Base-by-base conservation (phyloP, 2,797 vertebrate genomes). In the Darevskia mixta region DNA sequence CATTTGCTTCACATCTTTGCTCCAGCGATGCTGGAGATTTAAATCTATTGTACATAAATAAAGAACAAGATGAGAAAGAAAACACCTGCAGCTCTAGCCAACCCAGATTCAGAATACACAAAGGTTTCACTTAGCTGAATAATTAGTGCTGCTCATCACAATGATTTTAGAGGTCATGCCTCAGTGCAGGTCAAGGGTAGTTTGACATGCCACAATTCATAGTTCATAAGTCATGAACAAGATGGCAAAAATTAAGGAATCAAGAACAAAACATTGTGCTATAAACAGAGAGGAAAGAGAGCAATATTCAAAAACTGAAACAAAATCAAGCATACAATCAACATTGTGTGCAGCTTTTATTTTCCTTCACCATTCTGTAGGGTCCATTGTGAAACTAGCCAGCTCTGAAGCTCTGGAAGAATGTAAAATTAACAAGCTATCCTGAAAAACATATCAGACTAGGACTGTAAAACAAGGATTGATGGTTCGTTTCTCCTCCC, bases 1-100 rank as follows among this genome's bases (percentile, higher is more conserved):
- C 80, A 89, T 92, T 88, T 87, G 41, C 79, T 89, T 87, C 88
- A 86, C 49, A 83, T 76, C 64, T 91, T 17, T 13, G 1, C 87
- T 90, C 88, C 27, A 3, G 55, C 79, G 58, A 29, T 9, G 38
- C 1, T 79, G 78, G 61, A 90, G 88, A 91, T 23, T 27, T 49
- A 90, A 49, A 87, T 45, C 32, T 67, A 32, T 3, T 83, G 25
- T 0, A 75, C 5, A 27, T 85, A 91, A 86, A 92, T 25, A 85
- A 88, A 90, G 3, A n/a, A 69, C 71, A 76, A 27, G 43, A 87
- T 87, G 0, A 92, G 61, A 85, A 85, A 87, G 80, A 32, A 77
- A 84, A 55, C 23, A 83, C 66, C 81, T 83, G 27, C 45, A 88
- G 43, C 66, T 84, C 45, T 79, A 84, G 11, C 49, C 66, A 84